phyloP scores from a whole-genome alignment of 2,888 invertebrate species.

The Leucania comma region DNA sequence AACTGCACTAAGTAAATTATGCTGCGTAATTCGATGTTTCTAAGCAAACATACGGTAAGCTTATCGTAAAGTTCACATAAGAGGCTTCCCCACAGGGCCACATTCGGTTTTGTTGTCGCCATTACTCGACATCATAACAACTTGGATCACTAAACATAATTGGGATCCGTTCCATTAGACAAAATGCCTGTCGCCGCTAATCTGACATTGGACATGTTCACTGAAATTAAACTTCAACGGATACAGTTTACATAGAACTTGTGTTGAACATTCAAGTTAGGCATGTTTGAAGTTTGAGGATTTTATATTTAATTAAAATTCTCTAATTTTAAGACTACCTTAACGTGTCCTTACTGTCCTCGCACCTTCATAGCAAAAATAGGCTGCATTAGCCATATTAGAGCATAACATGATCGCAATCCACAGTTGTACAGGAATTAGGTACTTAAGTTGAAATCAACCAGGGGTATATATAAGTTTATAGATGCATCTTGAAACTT shows the following conservation, averaged over 20 bases:
- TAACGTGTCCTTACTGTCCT: too few species aligned
- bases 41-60: slow-evolving; percentile 23
- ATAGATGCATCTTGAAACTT: background rate
- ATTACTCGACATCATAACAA: slow-evolving; percentile 57
- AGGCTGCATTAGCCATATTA: too few species aligned
- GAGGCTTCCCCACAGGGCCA: slow-evolving; percentile 19
- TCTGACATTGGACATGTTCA: slow-evolving; percentile 61
- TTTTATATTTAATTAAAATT: slow-evolving; percentile 1
- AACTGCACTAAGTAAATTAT: slow-evolving; percentile 27
- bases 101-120: slow-evolving; percentile 54
- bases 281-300: background rate
- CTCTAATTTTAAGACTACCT: too few species aligned
- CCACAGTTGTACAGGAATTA: too few species aligned
- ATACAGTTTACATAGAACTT: slow-evolving; percentile 11
- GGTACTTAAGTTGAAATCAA: too few species aligned
- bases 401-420: too few species aligned
- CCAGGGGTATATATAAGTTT: too few species aligned
- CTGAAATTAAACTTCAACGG: slow-evolving; percentile 31
- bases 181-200: slow-evolving; percentile 65
- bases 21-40: slow-evolving; percentile 14
- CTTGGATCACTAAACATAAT: slow-evolving; percentile 69
- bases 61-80: slow-evolving; percentile 39
- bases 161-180: slow-evolving; percentile 68
- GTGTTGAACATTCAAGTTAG: background rate
- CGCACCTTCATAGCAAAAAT: too few species aligned